Base-by-base conservation (phyloP, 1,140 invertebrate genomes). In the Augochlora pura region DNA sequence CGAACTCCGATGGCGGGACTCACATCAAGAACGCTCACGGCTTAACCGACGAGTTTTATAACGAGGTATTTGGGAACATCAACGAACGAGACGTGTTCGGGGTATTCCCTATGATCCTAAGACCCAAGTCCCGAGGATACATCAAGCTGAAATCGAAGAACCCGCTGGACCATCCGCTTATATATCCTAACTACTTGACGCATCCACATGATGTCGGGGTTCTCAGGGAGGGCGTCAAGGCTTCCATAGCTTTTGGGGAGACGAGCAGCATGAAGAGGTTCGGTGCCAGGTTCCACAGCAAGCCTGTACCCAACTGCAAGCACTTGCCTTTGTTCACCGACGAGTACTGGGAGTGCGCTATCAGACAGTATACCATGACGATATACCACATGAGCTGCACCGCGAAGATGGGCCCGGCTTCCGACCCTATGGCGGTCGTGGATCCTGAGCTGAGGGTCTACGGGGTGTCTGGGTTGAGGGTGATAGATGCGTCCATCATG, bases 151-250 rank as follows among this genome's bases (percentile, higher is more conserved):
- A 93, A 25, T 96, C 95, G 0, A 96, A 95, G 49, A 96, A 99
- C 93, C 98, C 98, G 0, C 91, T 96, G 8, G 95, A 97, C 6
- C 96, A 98, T 91, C 98, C 98, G 0, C 90, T 98, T 6, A 94
- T 99, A 72, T 96, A 97, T 85, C 97, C 98, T 84, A 98, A 98
- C 88, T 98, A 98, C 88, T 92, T 98, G 46, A 97, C 96, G 0
- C 95, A 98, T 92, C 96, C 95, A 0, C 95, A 96, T 39, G 97
- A 98, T 83, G 95, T 98, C 0, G 93, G 95, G 27, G 96, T 97
- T 0, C 87, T 98, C 54, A 93, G 96, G 63, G 97, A 98, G 93
- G 97, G 97, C 23, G 96, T 97, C 2, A 98, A 98, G 90, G 96
- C 97, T 0, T 96, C 96, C 0, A 90, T 98, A 4, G 97, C 97